Evolutionary conservation across 2,113 vertebrate species (phyloP), one percentile per base, ranked within the genome.

Genomic region (Calypte anna): DNA sequence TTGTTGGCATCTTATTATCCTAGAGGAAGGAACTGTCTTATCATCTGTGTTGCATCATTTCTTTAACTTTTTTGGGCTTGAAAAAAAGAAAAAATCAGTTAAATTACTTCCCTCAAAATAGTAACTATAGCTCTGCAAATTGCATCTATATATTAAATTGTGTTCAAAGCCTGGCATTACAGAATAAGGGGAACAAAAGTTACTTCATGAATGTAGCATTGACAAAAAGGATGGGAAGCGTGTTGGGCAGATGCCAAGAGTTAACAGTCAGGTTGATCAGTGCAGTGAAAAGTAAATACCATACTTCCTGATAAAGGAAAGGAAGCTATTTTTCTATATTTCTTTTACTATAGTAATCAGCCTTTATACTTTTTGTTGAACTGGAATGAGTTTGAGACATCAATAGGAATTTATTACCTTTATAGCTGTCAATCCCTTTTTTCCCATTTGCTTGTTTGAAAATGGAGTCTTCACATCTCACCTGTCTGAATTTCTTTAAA

Each of bases 51-150:
- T 51, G 16, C 70, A 78, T 77, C 23, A 77, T 84, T 80, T 77
- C 57, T 92, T 94, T 40, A 93, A 95, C 21, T 79, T 94, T 90
- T 90, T 85, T 88, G 43, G 77, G 53, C 38, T 86, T 92, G 75
- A 50, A 69, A 90, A 90, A 93, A 94, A 95, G 72, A 93, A 93
- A 79, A 79, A 51, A 90, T 93, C 69, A 81, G 79, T 92, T 91
- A 75, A 96, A 96, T 96, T 94, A 55, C 82, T 94, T 90, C 90
- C 81, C 91, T 82, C 68, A 81, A 85, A 83, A 22, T 48, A 80
- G 58, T 84, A 96, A 91, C 95, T 76, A 89, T 62, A 91, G 87
- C 19, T 54, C 84, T 94, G 78, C 54, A 81, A 93, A 96, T 80
- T 93, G 43, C 79, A 54, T 84, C 77, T 94, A 59, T 48, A 81